Evolutionary conservation across 2,888 invertebrate species (phyloP), one percentile per base, ranked within the genome.

Genomic region (Eupithecia dodoneata): DNA sequence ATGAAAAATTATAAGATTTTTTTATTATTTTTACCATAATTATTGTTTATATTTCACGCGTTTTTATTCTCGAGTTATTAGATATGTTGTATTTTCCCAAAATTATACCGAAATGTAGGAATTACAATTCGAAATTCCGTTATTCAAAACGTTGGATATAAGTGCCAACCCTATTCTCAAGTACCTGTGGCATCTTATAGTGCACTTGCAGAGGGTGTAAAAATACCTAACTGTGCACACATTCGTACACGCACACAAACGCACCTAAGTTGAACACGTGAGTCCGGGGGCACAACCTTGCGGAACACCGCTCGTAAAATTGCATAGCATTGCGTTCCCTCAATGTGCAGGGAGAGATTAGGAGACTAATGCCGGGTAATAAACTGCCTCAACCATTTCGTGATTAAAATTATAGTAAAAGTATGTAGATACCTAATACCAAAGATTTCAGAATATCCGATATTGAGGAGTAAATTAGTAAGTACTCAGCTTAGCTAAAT

Each of bases 121-220:
- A 30, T 30, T 30, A 30, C 30, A 30, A 30, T 30, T 30, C 0
- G 2, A 7, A 47, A 47, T 10, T 18, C 10, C 1, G 18, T 18
- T 59, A 10, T 59, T 18, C 18, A 18, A 10, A 10, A 59, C n/a
- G 2, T 52, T 67, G 47, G 55, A 44, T 63, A 59, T 45, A 67
- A 47, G 71, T 69, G 76, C 18, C 76, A 78, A 41, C 81, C 74
- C 84, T 87, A 76, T 80, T 83, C 81, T 85, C 79, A 71, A 81
- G 75, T 77, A 85, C 82, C 83, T 85, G 84, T 83, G 79, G 83
- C 76, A 80, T 85, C 82, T 82, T 85, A 82, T 80, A 85, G 80
- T 83, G 84, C 83, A 85, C 83, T 83, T 86, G 85, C 84, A 85
- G 81, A 80, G 84, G 81, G 85, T 82, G 81, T 82, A 81, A 80